These are phyloP conservation scores for Microcebus griseorufus DNA, from an alignment of 2,113 vertebrate genomes.

Conservation along the genomic window DNA sequence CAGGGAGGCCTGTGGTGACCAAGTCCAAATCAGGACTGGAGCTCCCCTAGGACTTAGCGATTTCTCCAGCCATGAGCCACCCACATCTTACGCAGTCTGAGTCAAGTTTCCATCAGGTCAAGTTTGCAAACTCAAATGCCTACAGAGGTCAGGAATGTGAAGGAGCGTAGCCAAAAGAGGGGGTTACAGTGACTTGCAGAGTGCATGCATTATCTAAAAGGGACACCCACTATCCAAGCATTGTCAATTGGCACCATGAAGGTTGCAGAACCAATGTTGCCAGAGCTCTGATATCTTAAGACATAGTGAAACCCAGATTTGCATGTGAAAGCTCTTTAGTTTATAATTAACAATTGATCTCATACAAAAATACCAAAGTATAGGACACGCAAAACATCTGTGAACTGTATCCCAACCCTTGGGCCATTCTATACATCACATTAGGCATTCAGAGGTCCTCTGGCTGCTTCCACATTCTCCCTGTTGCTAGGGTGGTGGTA, in stretches of 20 bases:
- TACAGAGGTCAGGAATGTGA: rapidly evolving
- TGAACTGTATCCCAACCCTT: not conserved
- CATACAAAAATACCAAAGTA: no score
- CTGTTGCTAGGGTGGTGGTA: rapidly evolving
- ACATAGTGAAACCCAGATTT: not conserved
- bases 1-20: not conserved
- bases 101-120: not conserved
- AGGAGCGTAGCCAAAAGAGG: rapidly evolving
- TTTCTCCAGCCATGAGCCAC: not conserved
- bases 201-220: not conserved
- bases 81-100: not conserved
- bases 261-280: rapidly evolving
- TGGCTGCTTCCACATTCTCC: not conserved
- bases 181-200: not conserved
- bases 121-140: not conserved
- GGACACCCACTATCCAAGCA: not conserved
- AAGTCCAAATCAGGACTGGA: not conserved
- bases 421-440: not conserved
- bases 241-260: rapidly evolving
- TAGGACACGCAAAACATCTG: no score
- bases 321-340: not conserved
- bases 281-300: not conserved
- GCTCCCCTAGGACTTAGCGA: not conserved
- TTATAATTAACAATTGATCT: not conserved
- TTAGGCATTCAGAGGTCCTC: not conserved